phyloP scores from a whole-genome alignment of 2,113 vertebrate genomes.

The Gasterosteus nipponicus region DNA sequence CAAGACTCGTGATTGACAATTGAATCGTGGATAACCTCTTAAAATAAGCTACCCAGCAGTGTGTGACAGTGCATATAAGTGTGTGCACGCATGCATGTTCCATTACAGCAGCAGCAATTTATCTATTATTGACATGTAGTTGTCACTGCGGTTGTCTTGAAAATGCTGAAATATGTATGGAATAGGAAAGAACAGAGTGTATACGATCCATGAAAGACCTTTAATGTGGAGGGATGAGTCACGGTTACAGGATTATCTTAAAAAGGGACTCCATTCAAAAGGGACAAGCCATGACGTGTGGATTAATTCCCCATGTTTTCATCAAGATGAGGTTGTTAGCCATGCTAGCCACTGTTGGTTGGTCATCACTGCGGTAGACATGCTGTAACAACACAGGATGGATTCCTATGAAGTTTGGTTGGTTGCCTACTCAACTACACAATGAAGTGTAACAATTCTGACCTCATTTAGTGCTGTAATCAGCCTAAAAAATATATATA shows the following conservation, averaged over 20 bases:
- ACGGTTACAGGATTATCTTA: background rate
- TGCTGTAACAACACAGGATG: background rate
- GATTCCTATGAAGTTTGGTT: background rate
- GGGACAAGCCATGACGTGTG: background rate
- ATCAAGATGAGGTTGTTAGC: background rate
- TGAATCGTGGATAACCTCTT: constrained; percentile 47
- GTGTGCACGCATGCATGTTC: constrained; percentile 33
- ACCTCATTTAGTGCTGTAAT: background rate
- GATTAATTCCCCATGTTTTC: background rate
- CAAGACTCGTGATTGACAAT: constrained; percentile 65
- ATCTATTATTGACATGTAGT: constrained; percentile 53
- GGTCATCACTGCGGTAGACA: background rate
- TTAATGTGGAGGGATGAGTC: background rate
- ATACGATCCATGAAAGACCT: background rate
- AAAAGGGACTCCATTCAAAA: background rate
- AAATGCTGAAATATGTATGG: constrained; percentile 13
- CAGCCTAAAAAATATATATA: background rate
- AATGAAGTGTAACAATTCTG: background rate
- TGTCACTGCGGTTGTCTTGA: constrained; percentile 13
- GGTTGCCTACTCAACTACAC: background rate
- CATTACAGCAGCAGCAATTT: constrained; percentile 43
- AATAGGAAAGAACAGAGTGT: background rate
- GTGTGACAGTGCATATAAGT: background rate
- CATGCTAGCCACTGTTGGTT: background rate
- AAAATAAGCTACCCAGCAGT: constrained; percentile 37